These are phyloP conservation scores for Conomelus anceps DNA, from an alignment of 2,888 invertebrate species.

Conservation along the genomic window DNA sequence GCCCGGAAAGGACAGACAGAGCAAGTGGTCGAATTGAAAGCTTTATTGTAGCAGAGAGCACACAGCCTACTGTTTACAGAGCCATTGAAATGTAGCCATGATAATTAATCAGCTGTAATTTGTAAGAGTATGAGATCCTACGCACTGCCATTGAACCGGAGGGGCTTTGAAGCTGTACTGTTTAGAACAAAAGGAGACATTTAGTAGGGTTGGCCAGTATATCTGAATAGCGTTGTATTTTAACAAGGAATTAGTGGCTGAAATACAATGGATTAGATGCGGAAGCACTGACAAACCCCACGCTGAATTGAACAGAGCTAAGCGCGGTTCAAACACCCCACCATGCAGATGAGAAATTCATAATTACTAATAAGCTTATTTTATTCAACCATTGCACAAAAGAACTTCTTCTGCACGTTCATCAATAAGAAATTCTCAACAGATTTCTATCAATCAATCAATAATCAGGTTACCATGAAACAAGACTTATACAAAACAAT, in stretches of 20 bases:
- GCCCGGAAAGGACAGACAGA: neutral
- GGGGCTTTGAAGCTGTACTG: neutral
- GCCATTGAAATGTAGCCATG: neutral
- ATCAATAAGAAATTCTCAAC: neutral
- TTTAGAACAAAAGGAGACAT: neutral
- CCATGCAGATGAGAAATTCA: neutral
- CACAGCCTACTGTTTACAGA: neutral
- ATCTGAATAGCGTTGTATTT: neutral
- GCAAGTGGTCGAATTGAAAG: neutral
- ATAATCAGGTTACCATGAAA: no score
- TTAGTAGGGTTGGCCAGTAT: neutral
- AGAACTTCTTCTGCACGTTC: neutral
- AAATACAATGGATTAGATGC: neutral
- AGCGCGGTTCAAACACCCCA: neutral
- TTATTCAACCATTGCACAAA: neutral
- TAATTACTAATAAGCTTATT: no score
- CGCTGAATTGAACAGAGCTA: neutral
- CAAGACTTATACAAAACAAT: no score
- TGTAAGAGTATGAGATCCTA: neutral
- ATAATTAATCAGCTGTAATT: neutral
- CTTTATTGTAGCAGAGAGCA: neutral
- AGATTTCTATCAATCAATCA: no score
- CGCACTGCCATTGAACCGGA: neutral
- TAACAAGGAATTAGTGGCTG: neutral
- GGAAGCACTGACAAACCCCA: neutral